Conservation (phyloP, 1,140 invertebrate genomes). For the Andrena cerasifolii region DNA sequence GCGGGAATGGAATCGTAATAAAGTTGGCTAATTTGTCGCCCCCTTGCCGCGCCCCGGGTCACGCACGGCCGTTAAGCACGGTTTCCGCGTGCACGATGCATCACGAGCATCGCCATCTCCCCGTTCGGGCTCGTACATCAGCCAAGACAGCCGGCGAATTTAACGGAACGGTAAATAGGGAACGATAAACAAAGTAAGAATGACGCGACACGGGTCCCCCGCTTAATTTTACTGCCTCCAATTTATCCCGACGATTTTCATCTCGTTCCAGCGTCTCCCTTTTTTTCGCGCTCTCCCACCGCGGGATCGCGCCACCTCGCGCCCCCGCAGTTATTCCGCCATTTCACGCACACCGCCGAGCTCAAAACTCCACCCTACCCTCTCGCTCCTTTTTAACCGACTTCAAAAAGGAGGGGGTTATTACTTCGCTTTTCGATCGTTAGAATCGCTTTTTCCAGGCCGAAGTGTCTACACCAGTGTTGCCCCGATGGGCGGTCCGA, state of each 20-base stretch:
- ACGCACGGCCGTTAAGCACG: neutral
- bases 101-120: constrained; percentile 6
- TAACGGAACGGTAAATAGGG: neutral
- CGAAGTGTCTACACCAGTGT: too few relatives aligned
- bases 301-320: too few relatives aligned
- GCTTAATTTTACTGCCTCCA: constrained; percentile 6
- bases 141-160: constrained; percentile 7
- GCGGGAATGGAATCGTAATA: neutral
- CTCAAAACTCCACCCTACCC: too few relatives aligned
- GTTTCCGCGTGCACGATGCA: neutral
- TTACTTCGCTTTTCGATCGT: too few relatives aligned
- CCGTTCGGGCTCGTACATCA: constrained; percentile 11
- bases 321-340: too few relatives aligned
- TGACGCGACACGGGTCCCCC: neutral
- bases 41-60: too few relatives aligned
- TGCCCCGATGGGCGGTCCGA: too few relatives aligned
- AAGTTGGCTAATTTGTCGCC: neutral
- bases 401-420: too few relatives aligned
- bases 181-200: constrained; percentile 24
- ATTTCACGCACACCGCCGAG: too few relatives aligned
- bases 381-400: too few relatives aligned
- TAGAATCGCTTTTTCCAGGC: too few relatives aligned
- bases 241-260: constrained; percentile 3
- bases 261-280: neutral
- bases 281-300: too few relatives aligned